Conservation (phyloP, 2,797 vertebrate species). For the Botia kubotai region DNA sequence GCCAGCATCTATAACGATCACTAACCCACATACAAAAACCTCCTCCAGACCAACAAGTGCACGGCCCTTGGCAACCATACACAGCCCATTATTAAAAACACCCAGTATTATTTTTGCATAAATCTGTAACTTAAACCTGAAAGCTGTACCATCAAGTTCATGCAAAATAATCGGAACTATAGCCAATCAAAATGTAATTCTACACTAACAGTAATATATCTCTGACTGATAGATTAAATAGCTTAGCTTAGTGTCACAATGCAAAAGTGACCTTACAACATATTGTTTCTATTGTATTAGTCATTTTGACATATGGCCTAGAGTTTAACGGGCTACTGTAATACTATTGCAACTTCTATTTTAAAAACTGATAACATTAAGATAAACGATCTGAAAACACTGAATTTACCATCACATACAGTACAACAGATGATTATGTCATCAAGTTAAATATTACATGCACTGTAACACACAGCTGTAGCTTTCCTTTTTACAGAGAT, state of each 20-base stretch:
- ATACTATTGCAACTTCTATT: too few species aligned
- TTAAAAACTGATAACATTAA: too few species aligned
- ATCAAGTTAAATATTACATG: too few species aligned
- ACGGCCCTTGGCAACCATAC: background rate
- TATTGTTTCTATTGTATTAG: background rate
- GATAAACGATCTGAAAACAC: too few species aligned
- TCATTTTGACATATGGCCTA: too few species aligned
- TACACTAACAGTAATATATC: background rate
- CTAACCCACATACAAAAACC: slow-evolving; percentile 32
- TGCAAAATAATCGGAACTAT: slow-evolving; percentile 7
- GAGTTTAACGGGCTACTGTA: too few species aligned
- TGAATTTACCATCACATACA: background rate
- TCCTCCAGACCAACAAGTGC: slow-evolving; percentile 24
- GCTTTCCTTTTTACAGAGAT: background rate
- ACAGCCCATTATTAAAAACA: slow-evolving; percentile 21
- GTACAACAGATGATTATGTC: too few species aligned
- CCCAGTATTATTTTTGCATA: slow-evolving; percentile 23
- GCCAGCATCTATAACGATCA: slow-evolving; percentile 55
- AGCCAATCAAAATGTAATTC: background rate
- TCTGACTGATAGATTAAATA: background rate
- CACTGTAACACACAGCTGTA: background rate
- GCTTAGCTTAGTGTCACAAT: too few species aligned
- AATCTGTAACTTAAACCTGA: slow-evolving; percentile 8
- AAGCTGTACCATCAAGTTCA: slow-evolving; percentile 7
- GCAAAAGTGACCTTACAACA: too few species aligned